phyloP scores from a whole-genome alignment of 2,797 vertebrate genomes.

The Intellagama lesueurii region DNA sequence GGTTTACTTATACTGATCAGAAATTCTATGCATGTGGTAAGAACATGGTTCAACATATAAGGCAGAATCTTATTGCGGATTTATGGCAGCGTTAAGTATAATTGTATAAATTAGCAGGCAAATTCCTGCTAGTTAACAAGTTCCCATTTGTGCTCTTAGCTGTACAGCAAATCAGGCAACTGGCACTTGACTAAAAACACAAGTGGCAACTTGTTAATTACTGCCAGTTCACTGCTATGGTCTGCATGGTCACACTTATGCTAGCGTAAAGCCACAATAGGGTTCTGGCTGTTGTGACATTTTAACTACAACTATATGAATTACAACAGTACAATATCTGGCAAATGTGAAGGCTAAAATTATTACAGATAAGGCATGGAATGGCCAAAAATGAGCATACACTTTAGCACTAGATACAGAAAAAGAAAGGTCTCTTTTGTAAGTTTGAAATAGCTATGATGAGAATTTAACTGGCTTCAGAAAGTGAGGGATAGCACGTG shows the following conservation, averaged over 20 bases:
- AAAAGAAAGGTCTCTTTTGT: not conserved
- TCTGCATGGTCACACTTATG: no score
- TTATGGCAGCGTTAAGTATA: no score
- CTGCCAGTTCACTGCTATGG: no score
- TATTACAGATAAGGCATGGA: not conserved
- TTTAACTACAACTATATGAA: not conserved
- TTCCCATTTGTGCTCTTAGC: no score
- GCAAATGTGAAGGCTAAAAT: not conserved
- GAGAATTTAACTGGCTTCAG: not conserved
- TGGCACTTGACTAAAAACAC: no score
- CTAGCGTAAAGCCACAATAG: no score
- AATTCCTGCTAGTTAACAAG: no score
- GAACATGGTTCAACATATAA: not conserved
- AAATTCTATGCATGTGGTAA: rapidly evolving
- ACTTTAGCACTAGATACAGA: not conserved
- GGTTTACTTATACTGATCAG: constrained; percentile 15
- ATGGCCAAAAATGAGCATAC: not conserved
- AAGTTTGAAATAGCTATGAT: not conserved
- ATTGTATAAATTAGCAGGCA: no score
- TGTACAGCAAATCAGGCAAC: no score
- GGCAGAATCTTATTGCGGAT: no score
- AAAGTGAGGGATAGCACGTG: not conserved
- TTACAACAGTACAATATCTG: not conserved
- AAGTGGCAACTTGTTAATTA: no score
- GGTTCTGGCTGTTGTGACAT: not conserved